Conservation (phyloP, 2,888 invertebrate species). For the Agonopterix heracliana region DNA sequence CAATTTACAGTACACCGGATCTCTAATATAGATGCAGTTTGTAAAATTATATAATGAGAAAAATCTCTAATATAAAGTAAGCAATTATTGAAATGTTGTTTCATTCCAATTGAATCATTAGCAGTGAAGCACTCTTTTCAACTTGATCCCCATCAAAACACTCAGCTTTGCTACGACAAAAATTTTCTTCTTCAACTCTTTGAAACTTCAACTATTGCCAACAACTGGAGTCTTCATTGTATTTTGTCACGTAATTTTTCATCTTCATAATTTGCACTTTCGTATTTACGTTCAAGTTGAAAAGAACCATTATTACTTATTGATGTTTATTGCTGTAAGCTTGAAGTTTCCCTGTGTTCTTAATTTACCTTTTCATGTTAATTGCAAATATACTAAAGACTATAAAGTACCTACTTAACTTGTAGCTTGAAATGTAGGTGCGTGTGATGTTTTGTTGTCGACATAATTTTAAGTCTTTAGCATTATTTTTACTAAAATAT, state of each 20-base stretch:
- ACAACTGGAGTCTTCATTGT: neutral
- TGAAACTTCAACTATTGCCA: neutral
- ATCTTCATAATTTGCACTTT: slow-evolving; percentile 26
- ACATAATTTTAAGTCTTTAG: neutral
- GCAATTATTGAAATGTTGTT: neutral
- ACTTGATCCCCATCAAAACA: slow-evolving; percentile 40
- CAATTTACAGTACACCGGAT: neutral
- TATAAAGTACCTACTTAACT: neutral
- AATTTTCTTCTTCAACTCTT: neutral
- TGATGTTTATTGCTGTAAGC: slow-evolving; percentile 34
- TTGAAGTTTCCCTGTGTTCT: slow-evolving; percentile 29
- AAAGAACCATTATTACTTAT: slow-evolving; percentile 35
- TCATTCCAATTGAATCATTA: slow-evolving; percentile 44
- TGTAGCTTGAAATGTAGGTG: no score
- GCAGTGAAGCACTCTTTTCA: slow-evolving; percentile 55
- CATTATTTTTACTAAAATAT: neutral
- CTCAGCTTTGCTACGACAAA: slow-evolving; percentile 30
- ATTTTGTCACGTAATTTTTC: slow-evolving; percentile 21
- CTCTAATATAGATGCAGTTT: neutral
- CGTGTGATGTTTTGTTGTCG: no score
- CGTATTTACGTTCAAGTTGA: slow-evolving; percentile 47
- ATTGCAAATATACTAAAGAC: slow-evolving; percentile 20
- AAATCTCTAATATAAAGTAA: neutral
- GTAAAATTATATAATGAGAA: neutral
- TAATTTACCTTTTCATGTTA: slow-evolving; percentile 15